Conservation (phyloP, 2,113 vertebrate genomes). For the Antechinus flavipes region DNA sequence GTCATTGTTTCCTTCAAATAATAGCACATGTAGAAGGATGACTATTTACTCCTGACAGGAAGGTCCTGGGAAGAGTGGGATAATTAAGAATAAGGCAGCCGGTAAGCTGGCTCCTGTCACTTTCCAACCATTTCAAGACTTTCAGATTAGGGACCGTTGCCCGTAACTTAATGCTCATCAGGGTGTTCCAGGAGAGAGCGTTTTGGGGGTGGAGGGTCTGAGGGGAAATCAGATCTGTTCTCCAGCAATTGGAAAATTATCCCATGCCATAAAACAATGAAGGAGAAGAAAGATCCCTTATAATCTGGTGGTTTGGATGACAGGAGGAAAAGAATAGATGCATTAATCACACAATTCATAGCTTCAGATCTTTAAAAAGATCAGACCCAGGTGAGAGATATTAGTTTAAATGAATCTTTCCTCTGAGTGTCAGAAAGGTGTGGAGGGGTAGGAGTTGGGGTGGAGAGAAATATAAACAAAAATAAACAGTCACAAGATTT, state of each 20-base stretch:
- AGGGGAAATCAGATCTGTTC: not conserved
- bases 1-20: slow-evolving; percentile 63
- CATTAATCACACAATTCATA: not conserved
- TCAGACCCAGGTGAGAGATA: not conserved
- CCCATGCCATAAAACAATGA: not conserved
- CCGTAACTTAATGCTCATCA: not conserved
- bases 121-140: not conserved
- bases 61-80: slow-evolving; percentile 61
- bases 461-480: not conserved
- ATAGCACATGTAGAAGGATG: slow-evolving; percentile 23
- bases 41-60: slow-evolving; percentile 59
- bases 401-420: not conserved
- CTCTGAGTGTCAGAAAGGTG: not conserved
- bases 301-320: not conserved
- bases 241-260: not conserved
- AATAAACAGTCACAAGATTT: not conserved
- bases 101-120: not conserved
- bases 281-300: slow-evolving; percentile 6
- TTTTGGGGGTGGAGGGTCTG: not conserved
- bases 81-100: slow-evolving; percentile 9
- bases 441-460: not conserved
- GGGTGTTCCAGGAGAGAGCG: not conserved
- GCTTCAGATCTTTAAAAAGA: not conserved
- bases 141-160: not conserved
- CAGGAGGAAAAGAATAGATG: not conserved